These are phyloP conservation scores for Dryobotodes eremita DNA, from an alignment of 2,888 invertebrate genomes.

Conservation along the genomic window DNA sequence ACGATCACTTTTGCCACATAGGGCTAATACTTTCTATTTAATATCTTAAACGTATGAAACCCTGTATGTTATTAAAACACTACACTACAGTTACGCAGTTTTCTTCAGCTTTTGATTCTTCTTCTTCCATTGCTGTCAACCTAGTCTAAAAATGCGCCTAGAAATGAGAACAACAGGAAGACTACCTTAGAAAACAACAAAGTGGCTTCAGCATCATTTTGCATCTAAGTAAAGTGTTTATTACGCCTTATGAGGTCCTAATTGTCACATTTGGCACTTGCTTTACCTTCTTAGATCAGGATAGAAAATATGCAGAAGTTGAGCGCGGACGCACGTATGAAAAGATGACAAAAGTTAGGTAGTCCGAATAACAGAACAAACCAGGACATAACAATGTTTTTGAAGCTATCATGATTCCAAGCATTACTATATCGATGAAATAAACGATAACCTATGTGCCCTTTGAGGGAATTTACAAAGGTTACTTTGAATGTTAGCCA, in stretches of 20 bases:
- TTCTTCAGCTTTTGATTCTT: no score
- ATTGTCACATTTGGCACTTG: slow-evolving; percentile 45
- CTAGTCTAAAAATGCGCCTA: background rate
- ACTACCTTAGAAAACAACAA: slow-evolving; percentile 10
- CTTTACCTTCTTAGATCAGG: background rate
- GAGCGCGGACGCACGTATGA: background rate
- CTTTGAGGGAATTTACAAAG: slow-evolving; percentile 39
- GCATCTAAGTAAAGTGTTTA: slow-evolving; percentile 53
- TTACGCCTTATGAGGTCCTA: slow-evolving; percentile 37
- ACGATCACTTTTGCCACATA: no score
- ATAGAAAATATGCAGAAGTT: slow-evolving; percentile 38
- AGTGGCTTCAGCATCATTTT: slow-evolving; percentile 32
- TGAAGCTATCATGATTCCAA: background rate
- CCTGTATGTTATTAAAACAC: no score
- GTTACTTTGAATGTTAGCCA: slow-evolving; percentile 34
- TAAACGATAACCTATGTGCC: slow-evolving; percentile 31
- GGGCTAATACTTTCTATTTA: no score
- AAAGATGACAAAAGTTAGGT: background rate
- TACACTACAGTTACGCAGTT: no score
- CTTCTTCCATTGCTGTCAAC: background rate
- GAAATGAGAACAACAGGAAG: slow-evolving; percentile 31
- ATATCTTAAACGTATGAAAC: no score
- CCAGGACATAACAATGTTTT: background rate
- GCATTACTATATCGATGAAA: slow-evolving; percentile 27
- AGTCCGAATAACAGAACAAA: background rate